Evolutionary conservation across 2,888 invertebrate species (phyloP).

Genomic region (Himalopsyche japonica): DNA sequence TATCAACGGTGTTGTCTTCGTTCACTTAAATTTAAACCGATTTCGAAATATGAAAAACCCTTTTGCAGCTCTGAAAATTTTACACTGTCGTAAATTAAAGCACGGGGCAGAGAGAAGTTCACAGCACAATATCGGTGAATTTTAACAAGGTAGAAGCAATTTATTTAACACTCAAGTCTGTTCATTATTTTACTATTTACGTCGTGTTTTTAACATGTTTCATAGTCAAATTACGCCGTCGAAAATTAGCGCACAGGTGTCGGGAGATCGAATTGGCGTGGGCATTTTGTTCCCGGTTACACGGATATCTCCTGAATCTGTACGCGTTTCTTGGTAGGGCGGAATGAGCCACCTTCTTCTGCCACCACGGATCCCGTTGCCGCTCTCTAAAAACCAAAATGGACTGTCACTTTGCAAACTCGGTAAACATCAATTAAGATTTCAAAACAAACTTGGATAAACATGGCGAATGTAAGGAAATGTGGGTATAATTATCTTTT

Average conservation of each 20-base stretch:
- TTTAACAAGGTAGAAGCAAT: neutral
- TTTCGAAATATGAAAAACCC: neutral
- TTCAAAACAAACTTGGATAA: neutral
- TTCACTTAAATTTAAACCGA: neutral
- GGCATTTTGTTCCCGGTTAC: conserved; percentile 53
- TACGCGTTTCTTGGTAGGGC: conserved; percentile 74
- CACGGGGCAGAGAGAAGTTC: neutral
- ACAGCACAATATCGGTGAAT: neutral
- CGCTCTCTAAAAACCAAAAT: conserved; percentile 3
- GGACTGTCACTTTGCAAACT: neutral
- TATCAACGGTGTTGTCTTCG: neutral
- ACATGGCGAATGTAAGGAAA: too few relatives aligned
- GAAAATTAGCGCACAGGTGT: neutral
- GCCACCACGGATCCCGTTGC: neutral
- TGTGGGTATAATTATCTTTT: too few relatives aligned
- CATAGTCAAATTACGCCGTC: neutral
- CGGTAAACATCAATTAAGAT: neutral
- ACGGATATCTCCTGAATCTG: conserved; percentile 82
- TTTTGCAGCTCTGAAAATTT: neutral
- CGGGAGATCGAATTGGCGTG: neutral
- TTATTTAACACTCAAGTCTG: neutral
- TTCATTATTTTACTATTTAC: neutral
- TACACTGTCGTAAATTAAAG: neutral
- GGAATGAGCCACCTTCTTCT: conserved; percentile 43
- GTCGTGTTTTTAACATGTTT: neutral